Conservation (phyloP, 2,888 invertebrate species). For the Dolomedes plantarius region DNA sequence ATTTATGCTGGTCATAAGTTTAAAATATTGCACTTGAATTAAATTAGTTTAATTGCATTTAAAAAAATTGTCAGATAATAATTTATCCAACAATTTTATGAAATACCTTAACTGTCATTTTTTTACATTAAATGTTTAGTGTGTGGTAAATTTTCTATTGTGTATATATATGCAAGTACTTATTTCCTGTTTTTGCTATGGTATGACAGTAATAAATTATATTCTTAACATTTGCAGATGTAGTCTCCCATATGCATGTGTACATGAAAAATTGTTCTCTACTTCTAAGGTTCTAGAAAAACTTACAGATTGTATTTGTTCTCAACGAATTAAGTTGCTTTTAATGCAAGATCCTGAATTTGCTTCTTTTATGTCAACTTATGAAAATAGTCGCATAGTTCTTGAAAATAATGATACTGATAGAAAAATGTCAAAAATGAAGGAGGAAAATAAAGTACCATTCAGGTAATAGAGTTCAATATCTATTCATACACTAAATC, state of each 20-base stretch:
- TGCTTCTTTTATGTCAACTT: not conserved
- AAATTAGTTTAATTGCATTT: too few species aligned
- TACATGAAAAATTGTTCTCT: not conserved
- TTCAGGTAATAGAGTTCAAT: not conserved
- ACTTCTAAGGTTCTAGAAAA: not conserved
- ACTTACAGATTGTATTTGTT: not conserved
- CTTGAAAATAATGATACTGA: not conserved
- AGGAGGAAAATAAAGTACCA: not conserved
- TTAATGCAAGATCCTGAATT: not conserved
- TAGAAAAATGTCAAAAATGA: not conserved
- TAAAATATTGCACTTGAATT: too few species aligned
- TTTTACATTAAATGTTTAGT: too few species aligned
- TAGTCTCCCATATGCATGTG: not conserved
- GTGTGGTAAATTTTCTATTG: too few species aligned
- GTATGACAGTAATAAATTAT: too few species aligned
- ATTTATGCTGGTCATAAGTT: too few species aligned
- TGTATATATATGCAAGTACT: too few species aligned
- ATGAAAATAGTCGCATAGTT: not conserved
- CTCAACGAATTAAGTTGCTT: not conserved
- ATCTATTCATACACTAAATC: too few species aligned
- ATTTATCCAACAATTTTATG: too few species aligned
- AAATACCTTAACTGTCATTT: too few species aligned
- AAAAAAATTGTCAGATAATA: too few species aligned
- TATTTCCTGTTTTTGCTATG: too few species aligned
- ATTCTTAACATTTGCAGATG: not conserved